Evolutionary conservation across 1,140 invertebrate species (phyloP), one percentile per base, ranked within the genome.

Genomic region (Ostrea edulis): DNA sequence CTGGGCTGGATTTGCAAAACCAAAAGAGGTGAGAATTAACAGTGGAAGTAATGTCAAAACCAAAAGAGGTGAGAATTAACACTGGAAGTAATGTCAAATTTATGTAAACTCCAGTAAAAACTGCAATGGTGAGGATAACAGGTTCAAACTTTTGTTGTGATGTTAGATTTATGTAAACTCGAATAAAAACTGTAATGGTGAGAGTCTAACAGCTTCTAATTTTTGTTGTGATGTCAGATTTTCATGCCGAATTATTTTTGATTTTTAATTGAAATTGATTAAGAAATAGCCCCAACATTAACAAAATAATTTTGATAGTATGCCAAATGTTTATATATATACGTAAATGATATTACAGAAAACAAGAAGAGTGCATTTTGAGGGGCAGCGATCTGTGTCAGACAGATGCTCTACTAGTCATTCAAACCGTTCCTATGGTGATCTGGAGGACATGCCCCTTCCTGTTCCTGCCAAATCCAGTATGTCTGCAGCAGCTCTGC

Each of bases 1-100:
- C 35, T 93, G 92, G 91, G 90, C 92, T 81, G 93, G 93, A 44
- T 90, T 94, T 35, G 90, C 89, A 17, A 93, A 94, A 88, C 92
- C 90, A 12, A 93, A 93, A 91, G 92, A 92, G 81, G 93, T 94
- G 86, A 90, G 92, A 91, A 29, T 62, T n/a, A 1, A 5, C 35
- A 44, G 5, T 44, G 2, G n/a, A 44, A 44, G 35, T 44, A 44
- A 44, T 44, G 35, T 44, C 89, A 17, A 93, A 94, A 88, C 92
- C 90, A 11, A 93, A 93, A 91, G 91, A 92, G 81, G 93, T 94
- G 86, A 90, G 92, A 91, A 25, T 62, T 20, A 7, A n/a, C n/a
- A n/a, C n/a, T n/a, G n/a, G n/a, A n/a, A n/a, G n/a, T n/a, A n/a
- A n/a, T n/a, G n/a, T n/a, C 89, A 93, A 93, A 91, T 44, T 44